phyloP scores from a whole-genome alignment of 1,140 invertebrate genomes.

The Penaeus chinensis region DNA sequence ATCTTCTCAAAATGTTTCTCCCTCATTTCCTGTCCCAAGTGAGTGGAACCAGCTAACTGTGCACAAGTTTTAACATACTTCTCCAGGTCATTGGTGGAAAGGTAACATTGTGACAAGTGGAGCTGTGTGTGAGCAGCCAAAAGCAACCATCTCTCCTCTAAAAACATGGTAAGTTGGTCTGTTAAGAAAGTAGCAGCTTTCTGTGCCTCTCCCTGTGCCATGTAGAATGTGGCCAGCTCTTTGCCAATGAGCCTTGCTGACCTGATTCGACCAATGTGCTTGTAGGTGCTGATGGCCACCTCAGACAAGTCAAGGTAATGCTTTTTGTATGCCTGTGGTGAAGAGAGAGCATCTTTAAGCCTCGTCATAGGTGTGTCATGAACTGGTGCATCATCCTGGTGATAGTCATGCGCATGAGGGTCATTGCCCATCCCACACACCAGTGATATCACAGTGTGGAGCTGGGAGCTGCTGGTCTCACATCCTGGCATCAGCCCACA shows the following conservation, averaged over 20 bases:
- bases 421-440: conserved; percentile 83
- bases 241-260: conserved; percentile 88
- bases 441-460: conserved; percentile 89
- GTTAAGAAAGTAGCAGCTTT: conserved; percentile 90
- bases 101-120: conserved; percentile 87
- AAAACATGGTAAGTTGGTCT: conserved; percentile 87
- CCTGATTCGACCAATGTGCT: conserved; percentile 89
- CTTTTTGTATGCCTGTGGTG: conserved; percentile 88
- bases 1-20: conserved; percentile 69
- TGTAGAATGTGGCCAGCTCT: conserved; percentile 90
- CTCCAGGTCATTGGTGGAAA: conserved; percentile 80
- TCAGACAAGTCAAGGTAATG: conserved; percentile 94
- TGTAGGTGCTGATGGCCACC: conserved; percentile 95
- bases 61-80: conserved; percentile 74
- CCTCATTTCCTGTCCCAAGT: conserved; percentile 72
- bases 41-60: conserved; percentile 78
- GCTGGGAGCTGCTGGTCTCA: conserved; percentile 83
- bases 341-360: conserved; percentile 90
- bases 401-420: conserved; percentile 61
- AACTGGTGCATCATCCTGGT: conserved; percentile 6
- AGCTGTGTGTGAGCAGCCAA: conserved; percentile 84
- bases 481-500: conserved; percentile 92
- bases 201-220: conserved; percentile 84
- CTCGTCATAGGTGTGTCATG: conserved; percentile 77
- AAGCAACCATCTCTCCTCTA: conserved; percentile 86